phyloP scores from a whole-genome alignment of 2,888 invertebrate genomes.

The Cecidostiba fungosa region DNA sequence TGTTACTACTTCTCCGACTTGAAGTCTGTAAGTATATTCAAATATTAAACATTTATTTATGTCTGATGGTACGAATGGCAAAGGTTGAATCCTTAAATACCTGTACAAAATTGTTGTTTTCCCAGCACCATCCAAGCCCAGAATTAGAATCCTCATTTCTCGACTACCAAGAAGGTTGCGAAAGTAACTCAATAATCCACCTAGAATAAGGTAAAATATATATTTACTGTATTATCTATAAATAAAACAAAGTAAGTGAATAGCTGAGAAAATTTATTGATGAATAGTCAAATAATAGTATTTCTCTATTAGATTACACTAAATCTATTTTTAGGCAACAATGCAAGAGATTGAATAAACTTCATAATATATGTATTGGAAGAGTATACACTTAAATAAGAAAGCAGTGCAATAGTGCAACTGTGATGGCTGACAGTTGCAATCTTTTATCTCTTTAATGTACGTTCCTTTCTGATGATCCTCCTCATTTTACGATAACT shows the following conservation, averaged over 20 bases:
- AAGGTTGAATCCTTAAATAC: constrained; percentile 67
- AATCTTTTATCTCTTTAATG: neutral
- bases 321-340: neutral
- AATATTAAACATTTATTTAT: neutral
- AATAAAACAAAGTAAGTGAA: neutral
- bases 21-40: constrained; percentile 83
- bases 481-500: no score
- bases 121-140: constrained; percentile 99
- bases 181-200: constrained; percentile 98
- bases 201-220: constrained; percentile 80
- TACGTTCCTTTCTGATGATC: no score
- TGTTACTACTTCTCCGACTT: constrained; percentile 99
- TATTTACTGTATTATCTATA: neutral
- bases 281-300: no score
- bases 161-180: constrained; percentile 96
- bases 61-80: neutral
- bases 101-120: constrained; percentile 99
- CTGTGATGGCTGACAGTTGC: neutral
- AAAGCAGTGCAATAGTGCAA: neutral
- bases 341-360: neutral
- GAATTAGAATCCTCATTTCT: constrained; percentile 98
- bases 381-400: neutral
- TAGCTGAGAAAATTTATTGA: neutral
- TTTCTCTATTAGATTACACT: no score
- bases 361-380: neutral